Base-by-base conservation (phyloP, 2,113 vertebrate genomes). In the Dasyornis broadbenti region DNA sequence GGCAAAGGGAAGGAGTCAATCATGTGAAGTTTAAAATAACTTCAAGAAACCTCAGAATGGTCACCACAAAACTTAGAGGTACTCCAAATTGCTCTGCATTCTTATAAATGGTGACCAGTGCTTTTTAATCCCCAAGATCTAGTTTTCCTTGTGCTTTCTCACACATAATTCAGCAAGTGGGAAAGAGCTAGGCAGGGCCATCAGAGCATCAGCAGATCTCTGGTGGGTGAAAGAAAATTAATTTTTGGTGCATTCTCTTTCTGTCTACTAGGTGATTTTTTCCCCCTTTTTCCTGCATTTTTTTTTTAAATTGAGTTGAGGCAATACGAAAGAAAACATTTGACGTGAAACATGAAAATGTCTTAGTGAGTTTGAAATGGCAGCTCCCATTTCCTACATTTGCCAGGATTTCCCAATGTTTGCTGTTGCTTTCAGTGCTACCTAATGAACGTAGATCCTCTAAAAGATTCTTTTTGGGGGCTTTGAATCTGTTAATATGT, bases 401-500 rank as follows among this genome's bases (percentile, higher is more conserved):
- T 71, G 16, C 15, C 39, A 52, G 24, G 1, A 3, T 52, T 47
- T 66, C 8, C 31, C 24, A 27, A 20, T 49, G 28, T 65, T 89
- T 87, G 39, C 31, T 47, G 52, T 47, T 84, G 72, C 69, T 91
- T 95, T 94, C 93, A 77, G 73, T n/a, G 14, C 49, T 92, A 78
- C 40, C 80, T 93, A 75, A 88, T 85, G 89, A 96, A 84, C 3
- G 0, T 21, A 18, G 76, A 86, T 61, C 65, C 73, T 77, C 61
- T 87, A 31, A 76, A 91, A 89, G 57, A 63, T 52, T 94, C 94
- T 84, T 65, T 86, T 94, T 11, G 40, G 3, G 4, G 73, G 68
- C 79, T 90, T 78, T 79, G 44, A 93, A 94, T 97, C 96, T 97
- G 96, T 95, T 78, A 87, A 65, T 75, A 68, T 0, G 7, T 53